phyloP scores from a whole-genome alignment of 2,888 invertebrate species.

The Melieria crassipennis region DNA sequence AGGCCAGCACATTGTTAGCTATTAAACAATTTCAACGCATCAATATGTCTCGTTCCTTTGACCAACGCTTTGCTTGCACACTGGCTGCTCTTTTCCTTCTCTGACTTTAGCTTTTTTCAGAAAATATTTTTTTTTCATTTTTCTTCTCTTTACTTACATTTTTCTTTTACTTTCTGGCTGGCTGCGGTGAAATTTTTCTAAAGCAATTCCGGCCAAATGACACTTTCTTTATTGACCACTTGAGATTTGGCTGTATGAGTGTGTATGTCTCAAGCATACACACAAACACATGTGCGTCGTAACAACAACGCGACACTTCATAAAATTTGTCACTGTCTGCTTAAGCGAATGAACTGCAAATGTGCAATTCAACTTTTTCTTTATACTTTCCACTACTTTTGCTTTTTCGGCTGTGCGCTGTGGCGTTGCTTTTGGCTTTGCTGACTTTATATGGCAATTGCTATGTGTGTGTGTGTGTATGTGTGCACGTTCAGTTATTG shows the following conservation, averaged over 20 bases:
- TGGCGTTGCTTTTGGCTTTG: too few species aligned
- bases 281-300: slow-evolving; percentile 2
- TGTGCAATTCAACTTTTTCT: slow-evolving; percentile 21
- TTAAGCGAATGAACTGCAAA: slow-evolving; percentile 28
- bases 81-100: not conserved
- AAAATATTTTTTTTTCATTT: not conserved
- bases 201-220: slow-evolving; percentile 43
- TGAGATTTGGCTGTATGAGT: slow-evolving; percentile 41
- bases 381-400: slow-evolving; percentile 7
- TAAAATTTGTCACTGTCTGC: slow-evolving; percentile 30
- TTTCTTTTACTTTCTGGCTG: not conserved
- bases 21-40: too few species aligned
- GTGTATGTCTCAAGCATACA: not conserved
- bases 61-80: not conserved
- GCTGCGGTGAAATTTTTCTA: slow-evolving; percentile 15
- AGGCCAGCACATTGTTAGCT: too few species aligned
- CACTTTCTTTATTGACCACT: slow-evolving; percentile 48
- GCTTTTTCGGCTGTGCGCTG: not conserved
- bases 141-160: not conserved
- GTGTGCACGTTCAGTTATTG: not conserved
- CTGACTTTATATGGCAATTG: not conserved
- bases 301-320: slow-evolving; percentile 5
- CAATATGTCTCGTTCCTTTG: too few species aligned
- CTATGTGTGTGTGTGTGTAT: not conserved
- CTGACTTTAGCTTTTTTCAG: not conserved